Evolutionary conservation across 2,888 invertebrate species (phyloP).

Genomic region (Meiosimyza platycephala): DNA sequence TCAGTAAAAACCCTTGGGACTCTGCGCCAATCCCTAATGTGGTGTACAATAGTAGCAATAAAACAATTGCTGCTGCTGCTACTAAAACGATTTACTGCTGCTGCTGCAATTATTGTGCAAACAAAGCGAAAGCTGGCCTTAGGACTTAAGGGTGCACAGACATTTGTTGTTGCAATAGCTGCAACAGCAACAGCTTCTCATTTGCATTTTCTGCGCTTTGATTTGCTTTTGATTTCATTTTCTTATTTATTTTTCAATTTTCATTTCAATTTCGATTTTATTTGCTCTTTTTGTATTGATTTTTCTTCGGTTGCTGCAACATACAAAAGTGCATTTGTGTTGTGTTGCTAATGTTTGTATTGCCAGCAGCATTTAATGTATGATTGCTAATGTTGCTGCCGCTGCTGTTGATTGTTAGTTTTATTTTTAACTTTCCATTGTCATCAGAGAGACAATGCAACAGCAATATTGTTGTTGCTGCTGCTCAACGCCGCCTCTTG

Average conservation of each 20-base stretch:
- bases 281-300: neutral
- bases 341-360: constrained; percentile 1
- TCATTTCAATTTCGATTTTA: constrained; percentile 18
- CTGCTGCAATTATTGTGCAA: constrained; percentile 18
- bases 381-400: neutral
- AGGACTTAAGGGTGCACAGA: neutral
- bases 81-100: constrained; percentile 5
- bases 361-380: constrained; percentile 21
- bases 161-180: constrained; percentile 8
- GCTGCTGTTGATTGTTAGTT: constrained; percentile 1
- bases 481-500: too few species aligned
- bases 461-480: neutral
- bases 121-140: neutral
- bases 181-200: constrained; percentile 13
- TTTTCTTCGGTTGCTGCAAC: neutral
- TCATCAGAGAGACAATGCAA: constrained; percentile 10
- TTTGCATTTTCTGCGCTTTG: constrained; percentile 10
- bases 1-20: too few species aligned
- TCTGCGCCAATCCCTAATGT: too few species aligned
- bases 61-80: neutral
- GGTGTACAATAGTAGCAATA: neutral
- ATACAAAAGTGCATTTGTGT: neutral
- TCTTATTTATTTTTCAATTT: neutral
- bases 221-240: constrained; percentile 6
- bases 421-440: constrained; percentile 4